Evolutionary conservation across 2,113 vertebrate species (phyloP), one percentile per base, ranked within the genome.

Genomic region (Marcusenius ussheri): DNA sequence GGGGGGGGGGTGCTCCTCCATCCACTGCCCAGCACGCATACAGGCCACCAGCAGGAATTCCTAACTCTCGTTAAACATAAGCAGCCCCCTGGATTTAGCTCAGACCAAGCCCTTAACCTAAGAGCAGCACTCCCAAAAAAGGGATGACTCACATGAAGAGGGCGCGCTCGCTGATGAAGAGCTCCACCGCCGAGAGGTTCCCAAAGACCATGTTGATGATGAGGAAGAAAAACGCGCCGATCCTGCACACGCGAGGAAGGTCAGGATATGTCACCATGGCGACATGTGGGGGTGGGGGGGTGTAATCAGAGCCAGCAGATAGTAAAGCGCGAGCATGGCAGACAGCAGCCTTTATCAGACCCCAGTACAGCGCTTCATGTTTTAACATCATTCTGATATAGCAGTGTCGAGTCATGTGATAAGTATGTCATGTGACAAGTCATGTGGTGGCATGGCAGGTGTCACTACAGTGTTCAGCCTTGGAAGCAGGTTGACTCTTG

Each of bases 121-220:
- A 53, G 51, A 5, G 4, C 50, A 17, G 50, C 51, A 1, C 7
- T 62, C 74, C 27, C 47, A 93, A 21, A 21, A 80, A 19, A 1
- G 83, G 58, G 7, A 27, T 10, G 31, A 83, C 96, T 95, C 91
- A 97, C 96, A 96, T 93, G 91, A 97, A 97, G 88, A 97, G 95
- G 0, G 92, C 94, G 84, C 96, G 93, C 89, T 97, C 96, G 1
- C 94, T 95, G 91, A 97, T 96, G 90, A 97, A 97, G 91, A 97
- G 95, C 87, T 97, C 96, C 86, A 97, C 95, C 0, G 96, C 96
- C 4, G 96, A 97, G 62, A 97, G 94, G 92, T 97, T 97, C 27
- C 93, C 95, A 94, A 97, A 97, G 66, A 97, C 95, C 95, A 96
- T 96, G 94, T 96, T 97, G 91, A 97, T 96, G 90, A 96, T 94